phyloP scores from a whole-genome alignment of 2,797 vertebrate species.

The Anguilla marmorata region DNA sequence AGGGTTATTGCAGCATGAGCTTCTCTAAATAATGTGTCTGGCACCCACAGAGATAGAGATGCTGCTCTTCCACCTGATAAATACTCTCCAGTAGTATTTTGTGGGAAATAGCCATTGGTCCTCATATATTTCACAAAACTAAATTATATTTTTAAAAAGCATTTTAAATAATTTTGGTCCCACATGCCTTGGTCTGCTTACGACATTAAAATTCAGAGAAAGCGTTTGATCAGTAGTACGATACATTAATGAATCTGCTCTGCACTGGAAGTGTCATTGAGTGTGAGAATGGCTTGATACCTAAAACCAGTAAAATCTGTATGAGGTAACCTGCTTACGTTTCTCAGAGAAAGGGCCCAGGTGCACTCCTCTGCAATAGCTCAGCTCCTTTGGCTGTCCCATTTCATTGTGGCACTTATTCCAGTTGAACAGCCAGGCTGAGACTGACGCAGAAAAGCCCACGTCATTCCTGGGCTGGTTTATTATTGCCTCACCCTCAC shows the following conservation, averaged over 20 bases:
- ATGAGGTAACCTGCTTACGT: background rate
- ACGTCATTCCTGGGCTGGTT: background rate
- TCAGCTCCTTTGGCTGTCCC: background rate
- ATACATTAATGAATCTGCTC: background rate
- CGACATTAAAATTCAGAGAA: background rate
- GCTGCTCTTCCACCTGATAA: too few relatives aligned
- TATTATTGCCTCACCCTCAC: constrained; percentile 19
- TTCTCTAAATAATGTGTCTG: background rate
- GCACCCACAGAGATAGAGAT: background rate
- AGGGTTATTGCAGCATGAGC: background rate
- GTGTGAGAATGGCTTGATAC: background rate
- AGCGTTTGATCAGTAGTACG: background rate
- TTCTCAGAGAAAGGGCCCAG: background rate
- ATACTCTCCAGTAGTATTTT: background rate
- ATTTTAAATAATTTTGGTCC: background rate
- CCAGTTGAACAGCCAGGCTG: background rate
- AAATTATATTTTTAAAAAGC: background rate
- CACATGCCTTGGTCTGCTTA: background rate
- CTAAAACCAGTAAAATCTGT: background rate
- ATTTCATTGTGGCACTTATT: background rate
- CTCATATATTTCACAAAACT: background rate
- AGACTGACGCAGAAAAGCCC: background rate
- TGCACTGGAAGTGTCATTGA: background rate
- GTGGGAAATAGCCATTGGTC: background rate
- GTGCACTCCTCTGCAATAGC: background rate